Conservation (phyloP, 2,113 vertebrate genomes). For the Cottus gobio region DNA sequence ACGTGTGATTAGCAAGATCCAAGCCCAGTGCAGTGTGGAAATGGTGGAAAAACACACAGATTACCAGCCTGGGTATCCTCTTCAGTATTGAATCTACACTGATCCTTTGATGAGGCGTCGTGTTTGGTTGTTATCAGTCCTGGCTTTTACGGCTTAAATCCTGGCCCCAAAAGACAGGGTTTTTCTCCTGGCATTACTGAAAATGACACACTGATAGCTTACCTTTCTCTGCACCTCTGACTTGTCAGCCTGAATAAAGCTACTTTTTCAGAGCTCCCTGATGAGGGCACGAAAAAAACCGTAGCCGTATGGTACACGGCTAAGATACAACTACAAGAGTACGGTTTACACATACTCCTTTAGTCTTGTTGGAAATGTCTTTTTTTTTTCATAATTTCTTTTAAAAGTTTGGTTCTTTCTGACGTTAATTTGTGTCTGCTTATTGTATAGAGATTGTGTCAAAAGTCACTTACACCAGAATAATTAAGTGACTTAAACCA, state of each 20-base stretch:
- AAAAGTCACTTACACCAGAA: background rate
- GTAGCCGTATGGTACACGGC: background rate
- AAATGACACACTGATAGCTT: slow-evolving; percentile 17
- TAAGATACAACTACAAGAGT: background rate
- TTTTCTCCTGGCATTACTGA: slow-evolving; percentile 28
- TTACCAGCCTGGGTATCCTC: background rate
- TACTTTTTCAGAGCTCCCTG: slow-evolving; percentile 44
- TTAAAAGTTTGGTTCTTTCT: background rate
- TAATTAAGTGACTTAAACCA: background rate
- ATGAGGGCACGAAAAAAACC: slow-evolving; percentile 43
- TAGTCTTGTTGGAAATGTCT: background rate
- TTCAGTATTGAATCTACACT: background rate
- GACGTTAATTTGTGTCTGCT: background rate
- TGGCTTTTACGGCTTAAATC: slow-evolving; percentile 31
- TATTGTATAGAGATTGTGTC: background rate
- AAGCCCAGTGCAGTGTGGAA: background rate
- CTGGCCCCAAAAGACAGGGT: background rate
- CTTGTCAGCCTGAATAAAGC: slow-evolving; percentile 47
- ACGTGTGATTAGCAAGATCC: background rate
- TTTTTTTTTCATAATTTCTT: slow-evolving; percentile 11
- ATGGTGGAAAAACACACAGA: background rate
- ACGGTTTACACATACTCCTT: background rate
- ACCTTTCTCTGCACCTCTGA: slow-evolving; percentile 33
- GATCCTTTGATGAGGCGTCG: slow-evolving; percentile 20
- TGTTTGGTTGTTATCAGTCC: slow-evolving; percentile 25